These are phyloP conservation scores for Melanotaenia boesemani DNA, from an alignment of 2,797 vertebrate species.

Conservation along the genomic window DNA sequence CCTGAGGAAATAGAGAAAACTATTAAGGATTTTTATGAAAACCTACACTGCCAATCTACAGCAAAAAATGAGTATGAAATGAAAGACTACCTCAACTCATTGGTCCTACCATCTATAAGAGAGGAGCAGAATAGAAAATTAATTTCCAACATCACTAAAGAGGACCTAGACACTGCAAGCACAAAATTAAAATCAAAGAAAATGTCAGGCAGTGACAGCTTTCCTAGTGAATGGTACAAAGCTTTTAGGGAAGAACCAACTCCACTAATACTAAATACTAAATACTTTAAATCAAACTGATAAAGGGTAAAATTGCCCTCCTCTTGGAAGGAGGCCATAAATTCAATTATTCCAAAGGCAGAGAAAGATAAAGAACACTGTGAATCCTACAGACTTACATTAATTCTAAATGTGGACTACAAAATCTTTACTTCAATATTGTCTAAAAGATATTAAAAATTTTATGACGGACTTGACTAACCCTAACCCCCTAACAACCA, in stretches of 20 bases:
- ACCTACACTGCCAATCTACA: neutral
- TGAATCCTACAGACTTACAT: no score
- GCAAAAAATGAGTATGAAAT: neutral
- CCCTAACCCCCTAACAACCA: no score
- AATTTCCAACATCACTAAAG: neutral
- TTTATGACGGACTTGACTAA: neutral
- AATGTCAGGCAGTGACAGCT: neutral
- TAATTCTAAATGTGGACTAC: no score
- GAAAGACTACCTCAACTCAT: neutral
- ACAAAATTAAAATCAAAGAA: neutral
- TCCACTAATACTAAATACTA: neutral
- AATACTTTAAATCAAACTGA: no score
- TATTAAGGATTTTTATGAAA: neutral
- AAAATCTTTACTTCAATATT: no score
- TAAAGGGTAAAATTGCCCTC: no score
- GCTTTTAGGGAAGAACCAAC: neutral
- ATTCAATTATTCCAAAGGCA: no score
- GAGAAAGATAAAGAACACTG: no score
- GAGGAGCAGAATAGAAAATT: neutral
- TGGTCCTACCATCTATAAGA: neutral
- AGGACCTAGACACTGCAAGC: neutral
- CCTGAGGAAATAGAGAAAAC: neutral
- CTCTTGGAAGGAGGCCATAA: no score
- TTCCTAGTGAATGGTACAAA: neutral
- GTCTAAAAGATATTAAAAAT: neutral